Evolutionary conservation across 2,888 invertebrate species (phyloP), one percentile per base, ranked within the genome.

Genomic region (Xestia xanthographa): DNA sequence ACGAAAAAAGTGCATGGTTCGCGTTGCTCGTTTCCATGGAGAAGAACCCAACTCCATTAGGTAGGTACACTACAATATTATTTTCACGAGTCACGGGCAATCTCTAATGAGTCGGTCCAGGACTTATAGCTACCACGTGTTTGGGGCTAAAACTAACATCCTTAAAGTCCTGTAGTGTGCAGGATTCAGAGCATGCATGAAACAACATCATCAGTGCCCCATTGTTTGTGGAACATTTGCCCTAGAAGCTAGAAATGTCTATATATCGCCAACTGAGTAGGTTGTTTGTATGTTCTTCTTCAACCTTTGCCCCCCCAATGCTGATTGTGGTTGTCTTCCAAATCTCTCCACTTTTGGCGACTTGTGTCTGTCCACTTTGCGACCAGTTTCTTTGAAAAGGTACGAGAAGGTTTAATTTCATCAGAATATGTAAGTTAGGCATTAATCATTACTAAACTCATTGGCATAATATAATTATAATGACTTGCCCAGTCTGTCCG

Each of bases 391-490:
- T n/a, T n/a, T n/a, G n/a, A n/a, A 34, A 34, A 34, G 34, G 34
- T 34, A 34, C 34, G 34, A 34, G 34, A 34, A 34, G 0, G 8
- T 17, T 41, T 41, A 73, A 58, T 48, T 63, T 73, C 22, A 48
- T 26, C 70, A 48, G 20, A 45, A 66, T 20, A n/a, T 5, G 1
- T 48, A 6, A 56, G 26, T 17, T 22, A n/a, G 56, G 20, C 34
- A 26, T 26, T 38, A 79, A 9, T 79, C 8, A 81, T 75, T 56
- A 48, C 26, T 43, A 1, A n/a, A 26, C 14, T 63, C 78, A 43
- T 43, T 22, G 43, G 20, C 34, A 29, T 76, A 41, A 43, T 73
- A 29, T 72, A 29, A 38, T 22, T 29, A 62, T 58, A 72, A 63
- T 72, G 50, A 62, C 45, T 62, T 6, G 48, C 34, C 6, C 50